Base-by-base conservation (phyloP, 1,140 invertebrate genomes). In the Drosophila sp. region DNA sequence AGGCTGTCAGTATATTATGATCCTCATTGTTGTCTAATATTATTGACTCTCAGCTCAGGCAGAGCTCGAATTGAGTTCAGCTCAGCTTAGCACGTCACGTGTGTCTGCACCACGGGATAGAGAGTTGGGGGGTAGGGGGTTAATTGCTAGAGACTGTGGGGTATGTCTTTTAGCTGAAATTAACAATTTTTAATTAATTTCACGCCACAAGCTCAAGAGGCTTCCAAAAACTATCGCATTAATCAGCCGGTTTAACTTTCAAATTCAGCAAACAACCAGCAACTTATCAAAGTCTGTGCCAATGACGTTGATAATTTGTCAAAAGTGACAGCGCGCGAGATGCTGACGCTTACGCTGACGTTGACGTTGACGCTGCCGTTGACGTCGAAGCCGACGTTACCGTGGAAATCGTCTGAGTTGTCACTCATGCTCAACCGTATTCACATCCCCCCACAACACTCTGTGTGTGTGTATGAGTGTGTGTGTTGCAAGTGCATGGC, bases 301-400 rank as follows among this genome's bases (percentile, higher is more conserved):
- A 89, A 87, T 89, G 83, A 87, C 79, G 83, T 69, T 83, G 86
- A 87, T 75, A 87, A 87, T 87, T 87, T 87, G 83, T 87, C 83
- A 87, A 87, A 89, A 82, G 74, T 82, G 83, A 89, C 83, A 87
- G 83, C 65, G 72, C 72, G 76, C 43, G 53, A 54, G 11, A 36
- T 14, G 45, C 8, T 34, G 38, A 79, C 59, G 71, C 63, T 16
- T 14, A 43, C 40, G 46, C 54, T 59, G 46, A 71, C 75, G 45
- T 25, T 36, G 25, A 40, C 41, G 7, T 16, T 25, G n/a, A n/a
- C n/a, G n/a, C n/a, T n/a, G n/a, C n/a, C 75, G 41, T 59, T 40
- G 40, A 34, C 32, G 8, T 9, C 34, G 34, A 11, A n/a, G n/a
- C n/a, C n/a, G n/a, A n/a, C 41, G 7, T 16, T 25, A n/a, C 16